phyloP scores from a whole-genome alignment of 2,888 invertebrate genomes.

The Agrotis exclamationis region DNA sequence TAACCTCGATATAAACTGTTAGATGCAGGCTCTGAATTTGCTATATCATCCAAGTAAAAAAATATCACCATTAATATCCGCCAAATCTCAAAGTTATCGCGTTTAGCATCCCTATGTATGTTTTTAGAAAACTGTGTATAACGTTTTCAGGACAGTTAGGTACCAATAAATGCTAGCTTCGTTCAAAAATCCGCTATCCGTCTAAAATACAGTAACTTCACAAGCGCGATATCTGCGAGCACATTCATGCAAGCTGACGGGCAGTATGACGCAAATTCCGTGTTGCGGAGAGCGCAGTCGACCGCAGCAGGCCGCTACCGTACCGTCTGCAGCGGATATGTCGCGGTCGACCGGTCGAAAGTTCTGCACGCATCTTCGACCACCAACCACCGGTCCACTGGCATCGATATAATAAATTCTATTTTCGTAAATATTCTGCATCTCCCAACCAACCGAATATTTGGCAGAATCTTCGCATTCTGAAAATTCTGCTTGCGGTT shows the following conservation, averaged over 20 bases:
- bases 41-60: background rate
- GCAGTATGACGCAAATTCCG: constrained; percentile 63
- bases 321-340: constrained; percentile 65
- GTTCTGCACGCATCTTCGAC: constrained; percentile 71
- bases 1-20: background rate
- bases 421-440: constrained; percentile 63
- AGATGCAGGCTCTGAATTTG: background rate
- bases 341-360: constrained; percentile 62
- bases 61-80: background rate
- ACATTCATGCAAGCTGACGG: constrained; percentile 59
- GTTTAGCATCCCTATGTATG: background rate
- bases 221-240: constrained; percentile 38
- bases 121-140: background rate
- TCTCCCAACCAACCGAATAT: constrained; percentile 61
- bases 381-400: constrained; percentile 46
- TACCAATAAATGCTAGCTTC: constrained; percentile 10
- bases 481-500: constrained; percentile 53
- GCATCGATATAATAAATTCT: constrained; percentile 65
- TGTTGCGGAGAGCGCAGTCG: constrained; percentile 55
- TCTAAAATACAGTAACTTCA: constrained; percentile 53
- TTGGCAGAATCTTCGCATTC: constrained; percentile 68
- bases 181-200: constrained; percentile 30
- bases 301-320: constrained; percentile 55
- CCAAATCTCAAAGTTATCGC: background rate
- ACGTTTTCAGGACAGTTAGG: constrained; percentile 1